Evolutionary conservation across 1,140 invertebrate genomes (phyloP), one percentile per base, ranked within the genome.

Genomic region (Lordiphosa clarofinis): DNA sequence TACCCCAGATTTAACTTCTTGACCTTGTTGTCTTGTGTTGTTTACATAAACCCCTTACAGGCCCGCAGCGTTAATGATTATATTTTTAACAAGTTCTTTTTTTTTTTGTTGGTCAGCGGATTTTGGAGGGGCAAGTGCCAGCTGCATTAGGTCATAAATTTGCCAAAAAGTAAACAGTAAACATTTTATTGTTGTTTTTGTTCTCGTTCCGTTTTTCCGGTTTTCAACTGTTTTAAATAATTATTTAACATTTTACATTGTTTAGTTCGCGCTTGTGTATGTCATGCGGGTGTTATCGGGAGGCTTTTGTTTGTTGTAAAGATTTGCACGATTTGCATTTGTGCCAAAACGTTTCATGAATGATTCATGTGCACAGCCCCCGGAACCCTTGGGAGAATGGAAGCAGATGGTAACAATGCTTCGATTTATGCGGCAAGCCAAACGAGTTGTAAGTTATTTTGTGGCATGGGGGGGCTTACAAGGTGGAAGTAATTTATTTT

Each of bases 221-320:
- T 47, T 19, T 49, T 43, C 66, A 43, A 60, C 66, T 75, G 66
- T 67, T 82, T 79, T 56, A 54, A 75, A 79, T 79, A 79, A 79
- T 79, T 79, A 79, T 82, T 79, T 79, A 81, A 82, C 76, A 81
- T 79, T 79, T 81, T 81, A 74, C 76, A 79, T 79, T 79, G 75
- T 79, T 79, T 71, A 81, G 71, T 66, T 81, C 42, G 63, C 63
- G 63, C 60, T 78, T 68, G 28, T 31, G 7, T 66, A 21, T 40
- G 50, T 44, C 43, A 68, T 68, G 64, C 55, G 55, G 64, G 49
- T 33, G 58, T 46, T 6, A 35, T 21, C 21, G 37, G 40, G 12
- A 33, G 53, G 55, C 74, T 43, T 69, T 74, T 78, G 70, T 79
- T 79, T 81, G 76, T 66, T 81, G 71, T 82, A 79, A 75, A 71